phyloP scores from a whole-genome alignment of 2,888 invertebrate genomes.

The Blera fallax region DNA sequence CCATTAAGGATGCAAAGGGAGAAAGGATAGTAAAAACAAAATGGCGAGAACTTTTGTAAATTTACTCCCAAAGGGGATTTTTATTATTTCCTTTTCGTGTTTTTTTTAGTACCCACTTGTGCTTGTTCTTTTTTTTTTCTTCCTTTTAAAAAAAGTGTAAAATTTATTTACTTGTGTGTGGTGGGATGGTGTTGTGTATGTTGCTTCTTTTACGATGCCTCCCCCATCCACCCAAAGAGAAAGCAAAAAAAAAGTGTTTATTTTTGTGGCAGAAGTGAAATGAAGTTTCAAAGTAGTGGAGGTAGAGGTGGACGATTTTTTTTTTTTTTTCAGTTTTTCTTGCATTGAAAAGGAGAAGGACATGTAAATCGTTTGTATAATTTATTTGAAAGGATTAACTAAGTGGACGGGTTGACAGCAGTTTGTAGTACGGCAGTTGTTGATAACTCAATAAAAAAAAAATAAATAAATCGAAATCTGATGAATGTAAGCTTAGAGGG shows the following conservation, averaged over 20 bases:
- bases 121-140: constrained; percentile 5
- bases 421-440: background rate
- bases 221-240: background rate
- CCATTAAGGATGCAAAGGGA: constrained; percentile 16
- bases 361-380: constrained; percentile 47
- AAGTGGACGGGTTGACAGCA: constrained; percentile 5
- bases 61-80: constrained; percentile 46
- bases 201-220: background rate
- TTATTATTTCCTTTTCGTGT: constrained; percentile 38
- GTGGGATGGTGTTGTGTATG: background rate
- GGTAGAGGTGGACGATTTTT: background rate
- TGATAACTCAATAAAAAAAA: background rate
- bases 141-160: constrained; percentile 18
- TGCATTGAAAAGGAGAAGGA: background rate
- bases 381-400: constrained; percentile 42
- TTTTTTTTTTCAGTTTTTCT: background rate
- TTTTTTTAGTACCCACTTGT: constrained; percentile 5
- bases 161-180: constrained; percentile 42
- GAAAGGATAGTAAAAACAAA: constrained; percentile 25
- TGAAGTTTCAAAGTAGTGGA: background rate
- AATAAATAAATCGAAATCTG: too few species aligned
- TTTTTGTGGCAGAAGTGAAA: background rate
- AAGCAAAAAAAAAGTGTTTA: background rate
- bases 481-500: background rate
- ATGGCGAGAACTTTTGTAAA: constrained; percentile 48